A percentile compares a stretch with the other conserved stretches of the same genome.
Evolutionary conservation across 2,888 invertebrate genomes (phyloP).

Genomic region (Drosophila siamana): DNA sequence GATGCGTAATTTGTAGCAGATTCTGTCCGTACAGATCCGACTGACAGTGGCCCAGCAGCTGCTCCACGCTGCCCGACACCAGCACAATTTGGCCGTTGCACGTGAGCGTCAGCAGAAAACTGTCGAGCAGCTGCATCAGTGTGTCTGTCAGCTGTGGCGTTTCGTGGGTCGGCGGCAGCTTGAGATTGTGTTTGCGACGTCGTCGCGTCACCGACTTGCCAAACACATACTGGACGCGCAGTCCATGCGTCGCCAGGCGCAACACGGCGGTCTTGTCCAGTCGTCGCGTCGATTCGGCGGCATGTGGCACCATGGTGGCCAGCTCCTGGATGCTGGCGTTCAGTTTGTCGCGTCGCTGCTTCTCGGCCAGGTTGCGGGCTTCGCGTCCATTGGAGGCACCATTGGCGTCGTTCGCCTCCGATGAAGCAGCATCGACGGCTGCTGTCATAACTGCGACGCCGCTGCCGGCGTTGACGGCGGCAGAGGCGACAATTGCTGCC

Average conservation of each 20-base stretch:
- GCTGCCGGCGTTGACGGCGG: constrained; percentile 26
- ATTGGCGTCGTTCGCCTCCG: constrained; percentile 39
- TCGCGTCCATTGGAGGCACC: constrained; percentile 88
- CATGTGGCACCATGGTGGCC: constrained; percentile 92
- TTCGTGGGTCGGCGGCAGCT: constrained; percentile 18
- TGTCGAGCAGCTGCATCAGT: constrained; percentile 89
- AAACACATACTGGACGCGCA: constrained; percentile 90
- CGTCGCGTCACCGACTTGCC: constrained; percentile 75
- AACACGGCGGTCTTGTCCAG: constrained; percentile 96
- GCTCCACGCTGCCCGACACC: constrained; percentile 94
- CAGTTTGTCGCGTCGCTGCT: constrained; percentile 94
- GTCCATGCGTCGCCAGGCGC: constrained; percentile 93
- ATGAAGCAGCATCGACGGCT: constrained; percentile 24
- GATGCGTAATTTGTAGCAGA: constrained; percentile 92
- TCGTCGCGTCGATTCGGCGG: constrained; percentile 92
- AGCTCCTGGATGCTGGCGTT: constrained; percentile 94
- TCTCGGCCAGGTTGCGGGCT: constrained; percentile 95
- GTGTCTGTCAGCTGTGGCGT: constrained; percentile 87
- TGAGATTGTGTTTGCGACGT: constrained; percentile 45
- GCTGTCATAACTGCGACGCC: constrained; percentile 59
- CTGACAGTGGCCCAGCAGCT: constrained; percentile 94
- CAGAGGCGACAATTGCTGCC: constrained; percentile 63
- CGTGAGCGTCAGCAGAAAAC: constrained; percentile 93
- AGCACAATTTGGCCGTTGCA: constrained; percentile 93
- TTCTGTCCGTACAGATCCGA: constrained; percentile 93